Evolutionary conservation across 2,797 vertebrate genomes (phyloP), one percentile per base, ranked within the genome.

Genomic region (Cirrhinus mrigala): DNA sequence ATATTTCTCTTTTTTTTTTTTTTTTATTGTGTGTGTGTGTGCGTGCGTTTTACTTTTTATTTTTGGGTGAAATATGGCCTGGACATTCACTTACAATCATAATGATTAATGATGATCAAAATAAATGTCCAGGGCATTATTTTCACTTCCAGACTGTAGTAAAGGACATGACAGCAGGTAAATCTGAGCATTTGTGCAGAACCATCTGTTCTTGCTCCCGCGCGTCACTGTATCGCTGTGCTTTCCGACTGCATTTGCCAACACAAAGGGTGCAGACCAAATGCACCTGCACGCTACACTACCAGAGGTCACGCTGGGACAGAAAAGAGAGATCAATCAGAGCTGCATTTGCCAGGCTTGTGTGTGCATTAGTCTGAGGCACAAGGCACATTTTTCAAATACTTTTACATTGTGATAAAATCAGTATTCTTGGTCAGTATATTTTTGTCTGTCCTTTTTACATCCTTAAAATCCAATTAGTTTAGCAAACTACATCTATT

Each of bases 151-250:
- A 48, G 52, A n/a, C 40, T 58, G 52, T 79, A 70, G 81, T 58
- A 85, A 79, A 76, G 75, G 37, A 75, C 75, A 68, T 40, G 24
- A 83, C 81, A 88, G 87, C 81, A 79, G 52, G 79, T 77, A 33
- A 70, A 76, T 76, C 76, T 70, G 81, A 74, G 79, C 40, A n/a
- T 86, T 80, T 68, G 40, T 66, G 22, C 18, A 1, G 33, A 76
- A 37, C 84, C 87, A 88, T 88, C 87, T 88, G 87, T 56, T 85
- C 54, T 50, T 74, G 62, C 60, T 48, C 44, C 60, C 27, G 5
- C 64, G 1, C 56, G 44, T 88, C 68, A 33, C 40, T 48, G 69
- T 79, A 79, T 85, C 68, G 40, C 83, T 84, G 78, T 69, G 75
- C 24, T 81, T 66, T 82, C 68, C 15, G 18, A 79, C 37, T 50